Percentiles rank a stretch among this genome's conserved stretches.
Conservation (phyloP, 2,888 invertebrate genomes). For the Nemapogon koenigi region DNA sequence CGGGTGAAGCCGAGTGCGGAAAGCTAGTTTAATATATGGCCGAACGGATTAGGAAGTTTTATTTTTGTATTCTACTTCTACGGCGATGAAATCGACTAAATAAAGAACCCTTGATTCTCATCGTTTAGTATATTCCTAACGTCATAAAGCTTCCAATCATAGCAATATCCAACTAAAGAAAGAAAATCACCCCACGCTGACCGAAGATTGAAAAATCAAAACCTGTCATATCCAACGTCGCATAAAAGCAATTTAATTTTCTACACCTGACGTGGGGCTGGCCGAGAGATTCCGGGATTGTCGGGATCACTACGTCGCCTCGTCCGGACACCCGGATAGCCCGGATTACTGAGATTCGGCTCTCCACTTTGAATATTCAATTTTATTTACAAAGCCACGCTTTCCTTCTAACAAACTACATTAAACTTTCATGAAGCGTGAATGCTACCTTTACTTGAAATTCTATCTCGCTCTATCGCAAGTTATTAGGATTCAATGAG, state of each 20-base stretch:
- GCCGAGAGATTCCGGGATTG: conserved; percentile 16
- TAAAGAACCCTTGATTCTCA: too few relatives aligned
- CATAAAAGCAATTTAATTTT: conserved; percentile 36
- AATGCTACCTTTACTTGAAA: conserved; percentile 39
- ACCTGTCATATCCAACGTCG: conserved; percentile 15
- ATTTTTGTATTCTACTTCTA: too few relatives aligned
- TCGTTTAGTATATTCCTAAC: too few relatives aligned
- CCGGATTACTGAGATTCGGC: conserved; percentile 46
- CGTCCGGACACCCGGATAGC: conserved; percentile 3
- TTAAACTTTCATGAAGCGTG: too few relatives aligned
- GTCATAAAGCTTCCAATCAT: too few relatives aligned
- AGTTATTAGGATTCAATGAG: conserved; percentile 24
- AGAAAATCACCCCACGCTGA: conserved; percentile 10
- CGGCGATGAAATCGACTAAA: too few relatives aligned
- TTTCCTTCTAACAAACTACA: conserved; percentile 32
- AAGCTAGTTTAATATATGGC: too few relatives aligned
- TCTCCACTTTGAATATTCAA: conserved; percentile 53
- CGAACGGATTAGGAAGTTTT: too few relatives aligned
- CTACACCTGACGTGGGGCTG: conserved; percentile 24
- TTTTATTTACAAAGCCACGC: conserved; percentile 52
- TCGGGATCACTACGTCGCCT: background rate
- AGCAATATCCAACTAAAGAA: conserved; percentile 3
- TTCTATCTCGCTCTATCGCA: conserved; percentile 22
- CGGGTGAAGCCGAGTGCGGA: too few relatives aligned
- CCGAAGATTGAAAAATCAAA: conserved; percentile 13